Evolutionary conservation across 2,888 invertebrate species (phyloP), one percentile per base, ranked within the genome.

Genomic region (Cordylochernes scorpioides): DNA sequence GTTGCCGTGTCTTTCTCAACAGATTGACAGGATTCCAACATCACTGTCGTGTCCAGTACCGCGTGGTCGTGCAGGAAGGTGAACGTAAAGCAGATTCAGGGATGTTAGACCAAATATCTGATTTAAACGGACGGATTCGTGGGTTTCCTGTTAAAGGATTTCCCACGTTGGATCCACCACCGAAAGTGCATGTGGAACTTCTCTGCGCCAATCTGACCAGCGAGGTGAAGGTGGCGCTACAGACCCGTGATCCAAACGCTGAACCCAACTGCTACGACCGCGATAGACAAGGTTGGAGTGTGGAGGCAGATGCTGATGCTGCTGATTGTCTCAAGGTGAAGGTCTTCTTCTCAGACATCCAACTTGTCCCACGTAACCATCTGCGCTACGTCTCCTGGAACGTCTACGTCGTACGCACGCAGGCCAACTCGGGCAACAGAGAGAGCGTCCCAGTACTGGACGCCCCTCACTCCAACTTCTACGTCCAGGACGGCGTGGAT

Each of bases 1-100:
- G 35, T 25, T 35, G 32, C 17, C 45, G 43, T 44, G 44, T 57
- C 5, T 49, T 49, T 30, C 47, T 75, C 21, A 65, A 67, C 45
- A 60, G 74, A 28, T 61, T 71, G 30, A 72, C 73, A n/a, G 72
- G 71, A 25, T 72, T 72, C 47, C 73, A 73, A 43, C 72, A 73
- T 49, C 65, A 67, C 28, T 73, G 73, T 48, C 62, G 71, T 33
- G 69, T 74, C 6, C 59, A 66, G 15, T 74, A 72, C 52, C 64
- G 65, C 15, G 42, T 57, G 3, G 43, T 47, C 1, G 54, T 74
- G 2, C 71, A 70, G 2, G 69, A 69, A 38, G 67, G 65, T 1
- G 68, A 68, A 27, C 55, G 65, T 13, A 56, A 67, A 24, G 51
- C 67, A 39, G 67, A 70, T 42, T 70, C 70, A 0, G 70, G 69